Conservation (phyloP, 1,140 invertebrate species). For the Macrosteles quadrilineatus region DNA sequence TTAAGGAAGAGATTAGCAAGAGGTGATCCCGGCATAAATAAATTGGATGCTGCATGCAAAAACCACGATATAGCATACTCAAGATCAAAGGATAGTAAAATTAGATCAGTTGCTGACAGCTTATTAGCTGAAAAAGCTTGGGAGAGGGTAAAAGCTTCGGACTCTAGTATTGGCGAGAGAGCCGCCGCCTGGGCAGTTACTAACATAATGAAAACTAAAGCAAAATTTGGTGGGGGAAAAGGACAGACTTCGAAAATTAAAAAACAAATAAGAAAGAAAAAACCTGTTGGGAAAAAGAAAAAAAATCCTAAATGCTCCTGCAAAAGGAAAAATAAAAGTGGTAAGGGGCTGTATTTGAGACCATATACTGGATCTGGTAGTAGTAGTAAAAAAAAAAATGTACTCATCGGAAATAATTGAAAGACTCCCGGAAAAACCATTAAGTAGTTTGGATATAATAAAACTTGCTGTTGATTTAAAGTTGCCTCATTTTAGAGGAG, state of each 20-base stretch:
- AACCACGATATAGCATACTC: conserved; percentile 53
- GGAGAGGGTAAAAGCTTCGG: conserved; percentile 47
- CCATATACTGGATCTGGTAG: conserved; percentile 26
- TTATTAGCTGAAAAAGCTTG: conserved; percentile 48
- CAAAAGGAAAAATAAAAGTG: neutral
- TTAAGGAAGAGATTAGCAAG: conserved; percentile 48
- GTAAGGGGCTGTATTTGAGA: conserved; percentile 29
- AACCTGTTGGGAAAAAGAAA: neutral
- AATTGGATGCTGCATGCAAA: conserved; percentile 51
- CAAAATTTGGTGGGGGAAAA: conserved; percentile 41
- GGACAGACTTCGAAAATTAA: neutral
- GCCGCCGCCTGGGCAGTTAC: conserved; percentile 44
- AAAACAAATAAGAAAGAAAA: neutral
- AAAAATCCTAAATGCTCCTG: neutral
- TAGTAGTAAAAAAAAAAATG: conserved; percentile 23
- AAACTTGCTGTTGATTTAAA: neutral
- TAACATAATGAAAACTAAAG: conserved; percentile 46
- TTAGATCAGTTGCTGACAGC: conserved; percentile 50
- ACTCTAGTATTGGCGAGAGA: conserved; percentile 47
- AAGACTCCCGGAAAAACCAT: conserved; percentile 13
- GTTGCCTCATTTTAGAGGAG: conserved; percentile 34
- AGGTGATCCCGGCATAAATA: conserved; percentile 51
- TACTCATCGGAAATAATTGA: neutral
- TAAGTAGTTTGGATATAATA: conserved; percentile 23
- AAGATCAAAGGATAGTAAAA: conserved; percentile 44